Conservation (phyloP, 2,888 invertebrate species). For the Phrixothrix hirtus region DNA sequence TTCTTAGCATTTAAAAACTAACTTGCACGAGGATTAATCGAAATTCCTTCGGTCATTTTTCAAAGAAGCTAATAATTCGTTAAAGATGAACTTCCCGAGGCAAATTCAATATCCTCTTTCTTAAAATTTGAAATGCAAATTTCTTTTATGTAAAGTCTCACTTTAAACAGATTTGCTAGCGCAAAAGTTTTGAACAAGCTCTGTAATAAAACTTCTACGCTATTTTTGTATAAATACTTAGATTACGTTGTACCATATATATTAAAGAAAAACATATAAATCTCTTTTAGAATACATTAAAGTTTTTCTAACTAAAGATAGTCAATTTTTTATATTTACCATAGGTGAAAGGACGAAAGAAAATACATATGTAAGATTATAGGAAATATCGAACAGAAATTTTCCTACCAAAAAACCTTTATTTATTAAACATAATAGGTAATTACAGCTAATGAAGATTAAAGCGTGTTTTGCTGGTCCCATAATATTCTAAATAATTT, state of each 20-base stretch:
- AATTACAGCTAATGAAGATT: not conserved
- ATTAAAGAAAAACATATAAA: conserved; percentile 4
- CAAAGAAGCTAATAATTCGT: conserved; percentile 2
- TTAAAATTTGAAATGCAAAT: conserved; percentile 27
- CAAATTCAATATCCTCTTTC: conserved; percentile 17
- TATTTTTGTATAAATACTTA: conserved; percentile 18
- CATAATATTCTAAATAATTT: not conserved
- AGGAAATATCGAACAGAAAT: too few species aligned
- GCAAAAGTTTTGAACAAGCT: conserved; percentile 19
- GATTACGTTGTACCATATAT: conserved; percentile 6
- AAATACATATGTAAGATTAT: too few species aligned
- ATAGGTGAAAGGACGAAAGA: too few species aligned
- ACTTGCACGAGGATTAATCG: too few species aligned
- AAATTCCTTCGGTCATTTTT: too few species aligned
- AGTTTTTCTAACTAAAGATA: too few species aligned
- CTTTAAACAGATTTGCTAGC: conserved; percentile 18
- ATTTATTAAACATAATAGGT: too few species aligned
- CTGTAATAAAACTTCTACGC: conserved; percentile 18
- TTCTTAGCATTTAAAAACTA: too few species aligned
- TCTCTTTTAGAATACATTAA: too few species aligned
- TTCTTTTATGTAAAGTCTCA: conserved; percentile 24
- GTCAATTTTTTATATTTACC: too few species aligned
- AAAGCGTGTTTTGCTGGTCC: not conserved
- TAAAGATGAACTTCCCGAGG: conserved; percentile 10
- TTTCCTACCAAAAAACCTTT: too few species aligned